Percentiles rank a stretch among this genome's conserved stretches.
phyloP scores from a whole-genome alignment of 2,888 invertebrate genomes.

The Leucoptera coffeella region DNA sequence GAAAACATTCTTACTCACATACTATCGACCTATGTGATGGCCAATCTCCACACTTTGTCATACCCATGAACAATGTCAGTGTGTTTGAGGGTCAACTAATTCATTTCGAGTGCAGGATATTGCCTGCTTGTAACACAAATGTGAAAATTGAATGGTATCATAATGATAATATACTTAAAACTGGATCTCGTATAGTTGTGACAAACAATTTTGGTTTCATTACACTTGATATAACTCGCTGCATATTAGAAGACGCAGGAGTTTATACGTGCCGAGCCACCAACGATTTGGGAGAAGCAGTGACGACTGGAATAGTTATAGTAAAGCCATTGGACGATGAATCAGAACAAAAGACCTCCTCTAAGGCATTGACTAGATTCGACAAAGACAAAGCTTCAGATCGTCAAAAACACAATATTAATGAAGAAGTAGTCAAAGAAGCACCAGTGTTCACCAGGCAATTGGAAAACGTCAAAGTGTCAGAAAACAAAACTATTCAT shows the following conservation, averaged over 20 bases:
- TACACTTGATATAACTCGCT: conserved; percentile 91
- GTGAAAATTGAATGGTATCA: conserved; percentile 96
- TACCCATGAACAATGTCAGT: conserved; percentile 84
- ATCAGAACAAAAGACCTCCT: conserved; percentile 82
- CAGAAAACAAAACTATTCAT: conserved; percentile 89
- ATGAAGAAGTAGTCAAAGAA: conserved; percentile 78
- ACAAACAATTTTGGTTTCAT: conserved; percentile 97
- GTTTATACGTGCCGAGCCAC: conserved; percentile 91
- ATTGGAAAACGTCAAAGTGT: conserved; percentile 76
- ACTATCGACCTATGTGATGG: conserved; percentile 73
- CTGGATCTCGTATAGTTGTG: conserved; percentile 92
- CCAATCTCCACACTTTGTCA: conserved; percentile 91
- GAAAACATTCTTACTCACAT: conserved; percentile 69
- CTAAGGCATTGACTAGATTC: conserved; percentile 73
- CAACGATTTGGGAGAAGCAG: conserved; percentile 88
- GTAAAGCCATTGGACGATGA: conserved; percentile 84
- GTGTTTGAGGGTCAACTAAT: conserved; percentile 92
- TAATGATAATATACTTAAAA: conserved; percentile 83
- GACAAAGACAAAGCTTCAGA: conserved; percentile 77
- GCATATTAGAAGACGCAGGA: conserved; percentile 94
- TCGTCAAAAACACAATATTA: conserved; percentile 64
- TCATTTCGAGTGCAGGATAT: conserved; percentile 89
- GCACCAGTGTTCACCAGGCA: conserved; percentile 92
- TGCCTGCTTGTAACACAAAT: conserved; percentile 88
- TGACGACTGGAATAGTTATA: conserved; percentile 81